Conservation (phyloP, 1,140 invertebrate genomes). For the Drosophila ogumai region DNA sequence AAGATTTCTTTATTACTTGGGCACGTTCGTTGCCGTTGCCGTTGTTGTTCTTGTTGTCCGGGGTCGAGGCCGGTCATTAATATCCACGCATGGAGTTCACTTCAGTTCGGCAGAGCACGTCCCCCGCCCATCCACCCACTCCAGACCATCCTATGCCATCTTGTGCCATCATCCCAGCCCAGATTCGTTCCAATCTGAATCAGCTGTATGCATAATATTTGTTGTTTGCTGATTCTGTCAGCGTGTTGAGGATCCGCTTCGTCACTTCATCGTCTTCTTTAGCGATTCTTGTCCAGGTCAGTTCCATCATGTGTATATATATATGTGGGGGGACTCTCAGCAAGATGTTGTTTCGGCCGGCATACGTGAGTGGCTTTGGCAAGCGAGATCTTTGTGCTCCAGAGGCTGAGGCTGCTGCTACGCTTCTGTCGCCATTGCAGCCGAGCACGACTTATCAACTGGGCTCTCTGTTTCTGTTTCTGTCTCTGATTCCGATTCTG, state of each 20-base stretch:
- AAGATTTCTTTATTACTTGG: constrained; percentile 83
- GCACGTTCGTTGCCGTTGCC: constrained; percentile 61
- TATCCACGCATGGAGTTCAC: constrained; percentile 77
- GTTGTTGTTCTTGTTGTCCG: constrained; percentile 43
- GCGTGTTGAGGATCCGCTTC: constrained; percentile 73
- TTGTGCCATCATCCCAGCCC: constrained; percentile 18
- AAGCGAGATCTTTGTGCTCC: constrained; percentile 45
- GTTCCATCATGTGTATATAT: constrained; percentile 8
- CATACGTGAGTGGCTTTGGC: constrained; percentile 67
- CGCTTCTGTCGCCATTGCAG: constrained; percentile 59
- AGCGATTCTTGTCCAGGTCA: constrained; percentile 58
- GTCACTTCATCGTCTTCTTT: constrained; percentile 47
- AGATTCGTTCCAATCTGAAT: constrained; percentile 62
- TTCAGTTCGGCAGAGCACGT: constrained; percentile 12
- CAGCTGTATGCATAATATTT: constrained; percentile 80
- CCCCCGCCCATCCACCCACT: constrained; percentile 9
- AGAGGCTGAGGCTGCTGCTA: constrained; percentile 44
- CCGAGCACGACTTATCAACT: constrained; percentile 70
- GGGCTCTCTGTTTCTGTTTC: constrained; percentile 24
- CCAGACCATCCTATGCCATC: neutral
- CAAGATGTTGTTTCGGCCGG: constrained; percentile 24
- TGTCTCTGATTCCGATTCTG: constrained; percentile 12
- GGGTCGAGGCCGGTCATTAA: constrained; percentile 84
- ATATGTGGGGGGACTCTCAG: constrained; percentile 7
- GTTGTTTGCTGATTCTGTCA: constrained; percentile 73